Base-by-base conservation (phyloP, 2,888 invertebrate genomes). In the Meteorus cinctellus region DNA sequence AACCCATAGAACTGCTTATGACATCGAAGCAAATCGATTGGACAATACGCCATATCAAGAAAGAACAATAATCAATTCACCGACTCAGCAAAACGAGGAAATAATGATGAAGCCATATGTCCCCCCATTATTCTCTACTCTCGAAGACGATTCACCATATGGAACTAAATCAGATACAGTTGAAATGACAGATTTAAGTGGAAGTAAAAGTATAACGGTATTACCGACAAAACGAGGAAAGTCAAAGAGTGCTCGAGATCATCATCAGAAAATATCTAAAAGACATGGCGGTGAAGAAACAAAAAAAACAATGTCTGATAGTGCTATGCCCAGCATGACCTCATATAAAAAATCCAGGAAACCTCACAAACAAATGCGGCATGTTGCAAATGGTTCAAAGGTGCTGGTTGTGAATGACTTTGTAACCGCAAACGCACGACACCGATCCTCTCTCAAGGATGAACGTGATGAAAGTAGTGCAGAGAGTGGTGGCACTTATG, bases 401-500 rank as follows among this genome's bases (percentile, higher is more conserved):
- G 51, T 29, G 19, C 19, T 41, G 45, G 14, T 68, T n/a, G 6
- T 68, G 16, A 41, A 31, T 8, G 29, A 68, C 19, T 29, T 27
- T 31, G 24, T 51, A 19, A 70, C 29, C 31, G 24, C 14, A 66
- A 66, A 14, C n/a, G n/a, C 10, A 24, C 24, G n/a, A 29, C 29
- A 4, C 6, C 62, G 31, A 31, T 29, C 29, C 14, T 29, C n/a
- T 62, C 14, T 8, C 27, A 29, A 45, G 19, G 62, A 72, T 29
- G n/a, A 16, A 31, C 60, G 27, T 12, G 14, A 67, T 19, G 74
- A 77, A 29, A 51, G 72, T 66, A 74, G 74, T 24, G 71, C 82
- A 2, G 82, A 80, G 8, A 87, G 86, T 51, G 77, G 78, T 16
- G 84, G 82, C 8, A 87, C 87, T 8, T 87, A 86, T n/a, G 67